These are phyloP conservation scores for Oophaga sylvatica DNA, from an alignment of 2,797 vertebrate genomes.

Conservation along the genomic window DNA sequence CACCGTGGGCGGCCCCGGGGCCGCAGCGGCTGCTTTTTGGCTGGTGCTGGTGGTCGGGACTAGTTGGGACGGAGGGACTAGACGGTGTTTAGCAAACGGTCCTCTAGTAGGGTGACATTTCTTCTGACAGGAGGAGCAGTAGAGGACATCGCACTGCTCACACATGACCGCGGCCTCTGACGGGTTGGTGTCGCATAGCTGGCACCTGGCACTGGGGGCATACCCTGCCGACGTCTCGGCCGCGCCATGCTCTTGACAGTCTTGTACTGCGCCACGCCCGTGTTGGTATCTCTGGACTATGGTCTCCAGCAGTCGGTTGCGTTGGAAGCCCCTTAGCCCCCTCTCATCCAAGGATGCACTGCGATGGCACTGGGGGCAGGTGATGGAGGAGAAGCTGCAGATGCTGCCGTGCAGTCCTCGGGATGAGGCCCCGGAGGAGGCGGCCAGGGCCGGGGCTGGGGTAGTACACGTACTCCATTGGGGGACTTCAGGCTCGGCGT, in stretches of 20 bases:
- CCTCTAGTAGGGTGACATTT: slow-evolving; percentile 94
- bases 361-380: slow-evolving; percentile 94
- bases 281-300: slow-evolving; percentile 90
- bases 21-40: slow-evolving; percentile 24
- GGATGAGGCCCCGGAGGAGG: slow-evolving; percentile 77
- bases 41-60: slow-evolving; percentile 60
- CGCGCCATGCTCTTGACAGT: slow-evolving; percentile 53
- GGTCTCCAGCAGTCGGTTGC: slow-evolving; percentile 92
- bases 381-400: slow-evolving; percentile 84
- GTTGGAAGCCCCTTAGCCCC: slow-evolving; percentile 89
- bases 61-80: slow-evolving; percentile 72
- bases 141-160: slow-evolving; percentile 94
- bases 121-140: slow-evolving; percentile 90
- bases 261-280: slow-evolving; percentile 65
- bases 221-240: slow-evolving; percentile 57
- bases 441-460: slow-evolving; percentile 78
- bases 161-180: slow-evolving; percentile 89
- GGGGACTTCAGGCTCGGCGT: slow-evolving; percentile 94
- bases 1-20: neutral
- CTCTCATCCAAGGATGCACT: slow-evolving; percentile 93
- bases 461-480: slow-evolving; percentile 90
- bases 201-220: slow-evolving; percentile 84
- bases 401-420: slow-evolving; percentile 41
- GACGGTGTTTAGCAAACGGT: slow-evolving; percentile 91
- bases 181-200: slow-evolving; percentile 90